phyloP scores from a whole-genome alignment of 2,888 invertebrate genomes.

The Orchesella flavescens region DNA sequence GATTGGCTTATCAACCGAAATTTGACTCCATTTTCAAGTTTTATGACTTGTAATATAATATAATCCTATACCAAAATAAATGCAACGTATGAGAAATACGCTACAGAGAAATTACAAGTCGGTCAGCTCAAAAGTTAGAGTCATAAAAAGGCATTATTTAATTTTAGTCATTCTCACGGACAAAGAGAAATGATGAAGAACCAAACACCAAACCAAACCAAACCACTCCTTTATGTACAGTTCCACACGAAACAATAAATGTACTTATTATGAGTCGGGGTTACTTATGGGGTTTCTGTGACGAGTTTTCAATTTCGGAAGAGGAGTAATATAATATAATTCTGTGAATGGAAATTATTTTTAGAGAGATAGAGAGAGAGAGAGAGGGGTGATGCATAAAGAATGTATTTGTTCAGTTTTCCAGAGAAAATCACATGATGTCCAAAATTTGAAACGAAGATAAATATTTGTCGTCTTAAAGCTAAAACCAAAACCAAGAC shows the following conservation, averaged over 20 bases:
- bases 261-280: not conserved
- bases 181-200: too few relatives aligned
- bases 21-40: too few relatives aligned
- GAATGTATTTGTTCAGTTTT: not conserved
- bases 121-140: not conserved
- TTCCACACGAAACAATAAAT: not conserved
- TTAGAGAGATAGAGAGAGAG: too few relatives aligned
- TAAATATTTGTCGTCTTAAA: slow-evolving; percentile 24
- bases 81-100: too few relatives aligned
- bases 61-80: too few relatives aligned
- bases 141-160: not conserved
- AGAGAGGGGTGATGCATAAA: not conserved
- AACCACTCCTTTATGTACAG: slow-evolving; percentile 1
- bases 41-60: too few relatives aligned
- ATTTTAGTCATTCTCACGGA: not conserved
- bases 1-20: too few relatives aligned
- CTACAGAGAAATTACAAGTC: slow-evolving; percentile 1
- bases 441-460: not conserved
- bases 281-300: too few relatives aligned
- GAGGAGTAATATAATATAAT: too few relatives aligned
- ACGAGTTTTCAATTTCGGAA: too few relatives aligned
- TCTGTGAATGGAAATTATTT: too few relatives aligned
- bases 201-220: too few relatives aligned
- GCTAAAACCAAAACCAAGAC: not conserved
- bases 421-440: slow-evolving; percentile 23